These are phyloP conservation scores for Parapristionchus giblindavisi DNA, from an alignment of 2,888 invertebrate species.

Conservation along the genomic window DNA sequence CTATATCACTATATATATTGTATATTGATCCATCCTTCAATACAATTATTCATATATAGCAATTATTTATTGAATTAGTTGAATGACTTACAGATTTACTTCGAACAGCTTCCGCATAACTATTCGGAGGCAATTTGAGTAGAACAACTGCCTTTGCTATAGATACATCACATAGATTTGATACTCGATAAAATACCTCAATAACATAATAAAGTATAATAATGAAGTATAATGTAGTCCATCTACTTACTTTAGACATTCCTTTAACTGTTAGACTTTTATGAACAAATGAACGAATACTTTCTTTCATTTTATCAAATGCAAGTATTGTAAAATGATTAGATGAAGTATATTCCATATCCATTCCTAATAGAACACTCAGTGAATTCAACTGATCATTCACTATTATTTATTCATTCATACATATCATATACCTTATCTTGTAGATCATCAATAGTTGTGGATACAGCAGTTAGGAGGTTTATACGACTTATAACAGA, in stretches of 20 bases:
- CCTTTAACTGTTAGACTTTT: slow-evolving; percentile 31
- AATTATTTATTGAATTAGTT: neutral
- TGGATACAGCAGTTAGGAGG: slow-evolving; percentile 86
- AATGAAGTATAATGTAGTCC: neutral
- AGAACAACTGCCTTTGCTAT: slow-evolving; percentile 55
- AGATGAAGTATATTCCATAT: neutral
- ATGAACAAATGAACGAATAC: neutral
- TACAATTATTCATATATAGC: neutral
- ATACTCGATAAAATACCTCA: slow-evolving; percentile 41
- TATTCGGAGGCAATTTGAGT: slow-evolving; percentile 49
- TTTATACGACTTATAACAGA: neutral
- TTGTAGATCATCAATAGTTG: slow-evolving; percentile 85
- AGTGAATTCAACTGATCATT: neutral
- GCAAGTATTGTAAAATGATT: neutral
- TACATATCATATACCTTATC: slow-evolving; percentile 79
- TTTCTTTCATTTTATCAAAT: neutral
- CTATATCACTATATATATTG: neutral
- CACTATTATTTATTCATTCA: slow-evolving; percentile 47
- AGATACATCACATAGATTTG: slow-evolving; percentile 35
- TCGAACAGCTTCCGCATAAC: slow-evolving; percentile 55
- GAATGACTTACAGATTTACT: slow-evolving; percentile 9
- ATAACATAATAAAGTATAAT: neutral
- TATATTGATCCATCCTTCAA: neutral
- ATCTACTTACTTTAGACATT: slow-evolving; percentile 33
- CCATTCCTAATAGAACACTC: neutral